phyloP scores from a whole-genome alignment of 2,113 vertebrate species.

The Ceyx margarethae region DNA sequence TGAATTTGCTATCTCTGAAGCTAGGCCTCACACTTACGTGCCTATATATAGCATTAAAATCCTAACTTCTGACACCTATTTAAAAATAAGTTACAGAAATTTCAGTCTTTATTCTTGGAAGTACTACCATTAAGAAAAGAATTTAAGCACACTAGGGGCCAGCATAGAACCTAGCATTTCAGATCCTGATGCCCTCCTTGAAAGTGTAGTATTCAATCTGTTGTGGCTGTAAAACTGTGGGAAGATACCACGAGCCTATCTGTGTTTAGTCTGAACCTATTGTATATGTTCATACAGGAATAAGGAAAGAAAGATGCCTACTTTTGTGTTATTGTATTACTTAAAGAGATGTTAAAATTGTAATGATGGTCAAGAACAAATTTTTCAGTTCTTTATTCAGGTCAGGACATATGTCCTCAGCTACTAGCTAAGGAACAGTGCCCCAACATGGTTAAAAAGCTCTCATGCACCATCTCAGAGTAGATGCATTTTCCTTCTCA shows the following conservation, averaged over 20 bases:
- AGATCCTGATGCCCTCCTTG: background rate
- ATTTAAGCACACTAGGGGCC: background rate
- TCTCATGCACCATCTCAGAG: background rate
- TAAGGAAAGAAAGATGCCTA: rapidly evolving
- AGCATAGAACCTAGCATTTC: background rate
- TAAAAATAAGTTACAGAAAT: background rate
- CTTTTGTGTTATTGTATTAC: background rate
- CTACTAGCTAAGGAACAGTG: background rate
- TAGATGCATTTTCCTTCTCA: background rate
- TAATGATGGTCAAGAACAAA: background rate
- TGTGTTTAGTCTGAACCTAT: background rate
- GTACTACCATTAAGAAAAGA: background rate
- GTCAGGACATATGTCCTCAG: background rate
- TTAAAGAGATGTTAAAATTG: background rate
- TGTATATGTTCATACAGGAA: background rate
- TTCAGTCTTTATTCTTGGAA: background rate
- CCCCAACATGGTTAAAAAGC: background rate
- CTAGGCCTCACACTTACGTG: background rate
- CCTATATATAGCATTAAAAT: background rate
- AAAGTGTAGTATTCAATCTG: background rate
- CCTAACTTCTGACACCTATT: background rate
- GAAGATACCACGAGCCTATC: background rate
- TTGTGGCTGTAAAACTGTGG: background rate
- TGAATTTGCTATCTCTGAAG: background rate
- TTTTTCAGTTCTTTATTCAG: background rate